Base-by-base conservation (phyloP, 2,797 vertebrate genomes). In the Rhinatrema bivittatum region DNA sequence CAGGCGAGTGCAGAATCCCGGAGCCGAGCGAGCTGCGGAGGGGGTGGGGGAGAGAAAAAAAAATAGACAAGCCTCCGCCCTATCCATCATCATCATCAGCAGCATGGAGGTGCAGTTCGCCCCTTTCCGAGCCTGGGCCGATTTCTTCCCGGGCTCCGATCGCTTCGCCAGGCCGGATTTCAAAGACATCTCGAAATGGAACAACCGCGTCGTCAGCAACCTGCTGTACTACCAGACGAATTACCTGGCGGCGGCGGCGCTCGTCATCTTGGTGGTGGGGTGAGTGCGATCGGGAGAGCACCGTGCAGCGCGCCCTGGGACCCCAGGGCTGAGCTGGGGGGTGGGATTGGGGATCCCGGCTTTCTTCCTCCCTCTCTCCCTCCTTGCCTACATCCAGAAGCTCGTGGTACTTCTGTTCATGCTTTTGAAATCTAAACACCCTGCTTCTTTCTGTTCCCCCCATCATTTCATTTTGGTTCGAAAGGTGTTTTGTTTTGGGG, bases 221-320 rank as follows among this genome's bases (percentile, higher is more conserved):
- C 69, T 98, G 69, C 85, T 97, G 7, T 98, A 97, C 38, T 98
- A 97, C 53, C 93, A 97, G 62, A 97, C 90, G 11, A 98, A 96
- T 54, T 98, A 98, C 42, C 51, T 97, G 50, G 68, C 62, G 5
- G 30, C 90, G 62, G 86, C 84, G 9, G 52, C 89, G 21, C 50
- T 48, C 23, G 87, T 89, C 39, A 79, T 95, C 62, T 68, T 91
- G 6, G 13, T 91, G 7, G 91, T 97, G 14, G 93, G 95, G 95
- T 98, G 58, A 88, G 88, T 73, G 17, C 32, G 25, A 23, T 17
- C 4, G 14, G 16, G 13, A 14, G 9, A 7, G 17, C 14, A 24
- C 21, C 20, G n/a, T n/a, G n/a, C n/a, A n/a, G n/a, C n/a, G n/a
- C n/a, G n/a, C n/a, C n/a, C n/a, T n/a, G n/a, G n/a, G 24, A 24